Percentiles rank a stretch among this genome's conserved stretches.
These are phyloP conservation scores for Myiothlypis chrysogaster DNA, from an alignment of 2,797 vertebrate species.

Conservation along the genomic window DNA sequence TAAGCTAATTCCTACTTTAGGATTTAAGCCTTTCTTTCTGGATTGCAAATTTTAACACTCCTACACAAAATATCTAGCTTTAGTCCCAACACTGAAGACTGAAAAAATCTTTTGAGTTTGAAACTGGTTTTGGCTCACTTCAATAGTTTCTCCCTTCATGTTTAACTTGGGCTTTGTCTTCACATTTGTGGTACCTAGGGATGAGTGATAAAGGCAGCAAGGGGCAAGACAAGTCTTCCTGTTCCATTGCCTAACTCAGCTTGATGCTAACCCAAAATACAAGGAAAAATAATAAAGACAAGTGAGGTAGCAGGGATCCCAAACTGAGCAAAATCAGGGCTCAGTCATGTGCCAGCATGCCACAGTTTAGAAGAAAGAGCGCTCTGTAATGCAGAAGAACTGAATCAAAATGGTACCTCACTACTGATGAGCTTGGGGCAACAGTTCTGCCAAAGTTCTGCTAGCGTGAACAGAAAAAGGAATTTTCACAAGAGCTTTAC, in stretches of 20 bases:
- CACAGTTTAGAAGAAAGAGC: not conserved
- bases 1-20: not conserved
- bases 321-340: not conserved
- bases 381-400: not conserved
- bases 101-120: not conserved
- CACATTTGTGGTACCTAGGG: not conserved
- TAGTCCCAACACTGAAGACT: not conserved
- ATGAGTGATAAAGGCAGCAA: not conserved
- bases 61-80: not conserved
- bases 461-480: not conserved
- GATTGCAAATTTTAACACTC: not conserved
- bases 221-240: not conserved
- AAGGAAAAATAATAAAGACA: not conserved
- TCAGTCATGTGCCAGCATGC: not conserved
- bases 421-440: not conserved
- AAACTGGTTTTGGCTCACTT: not conserved
- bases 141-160: not conserved
- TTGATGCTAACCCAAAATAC: not conserved
- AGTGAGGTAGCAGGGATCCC: not conserved
- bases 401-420: not conserved
- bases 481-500: not conserved
- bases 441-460: not conserved
- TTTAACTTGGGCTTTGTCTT: not conserved
- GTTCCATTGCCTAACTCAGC: not conserved
- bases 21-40: not conserved